These are phyloP conservation scores for Cheirogaleus medius DNA, from an alignment of 2,113 vertebrate species.

Conservation along the genomic window DNA sequence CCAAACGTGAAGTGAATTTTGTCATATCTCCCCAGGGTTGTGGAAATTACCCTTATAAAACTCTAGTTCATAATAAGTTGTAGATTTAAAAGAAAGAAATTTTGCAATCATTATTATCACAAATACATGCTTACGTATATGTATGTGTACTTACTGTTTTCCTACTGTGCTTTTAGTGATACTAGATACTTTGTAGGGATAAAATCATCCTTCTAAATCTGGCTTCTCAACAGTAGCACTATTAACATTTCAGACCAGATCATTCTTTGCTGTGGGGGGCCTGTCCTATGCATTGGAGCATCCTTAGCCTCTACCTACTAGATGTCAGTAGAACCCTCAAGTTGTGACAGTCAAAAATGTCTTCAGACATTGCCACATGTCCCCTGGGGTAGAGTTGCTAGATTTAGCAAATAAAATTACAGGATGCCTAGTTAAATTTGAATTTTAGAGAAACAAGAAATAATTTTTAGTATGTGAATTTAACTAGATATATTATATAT, in stretches of 20 bases:
- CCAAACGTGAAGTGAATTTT: constrained; percentile 26
- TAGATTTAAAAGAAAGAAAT: constrained; percentile 41
- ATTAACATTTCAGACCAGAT: background rate
- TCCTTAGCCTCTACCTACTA: background rate
- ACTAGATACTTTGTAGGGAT: background rate
- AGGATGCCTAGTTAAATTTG: background rate
- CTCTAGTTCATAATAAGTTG: background rate
- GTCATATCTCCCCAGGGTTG: background rate
- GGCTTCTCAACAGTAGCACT: background rate
- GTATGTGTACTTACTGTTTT: background rate
- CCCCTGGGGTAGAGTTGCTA: background rate
- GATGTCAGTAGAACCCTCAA: background rate
- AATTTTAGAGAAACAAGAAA: constrained; percentile 15
- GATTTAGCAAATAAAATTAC: constrained; percentile 33
- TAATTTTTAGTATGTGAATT: background rate
- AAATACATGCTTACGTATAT: background rate
- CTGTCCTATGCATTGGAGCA: background rate
- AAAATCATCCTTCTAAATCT: background rate
- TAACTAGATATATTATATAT: background rate
- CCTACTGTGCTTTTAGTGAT: background rate
- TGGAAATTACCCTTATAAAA: constrained; percentile 21
- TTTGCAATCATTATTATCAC: background rate
- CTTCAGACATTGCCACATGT: background rate
- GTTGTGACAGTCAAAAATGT: constrained; percentile 5
- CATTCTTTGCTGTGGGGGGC: background rate